phyloP scores from a whole-genome alignment of 2,888 invertebrate genomes.

The Dolomedes plantarius region DNA sequence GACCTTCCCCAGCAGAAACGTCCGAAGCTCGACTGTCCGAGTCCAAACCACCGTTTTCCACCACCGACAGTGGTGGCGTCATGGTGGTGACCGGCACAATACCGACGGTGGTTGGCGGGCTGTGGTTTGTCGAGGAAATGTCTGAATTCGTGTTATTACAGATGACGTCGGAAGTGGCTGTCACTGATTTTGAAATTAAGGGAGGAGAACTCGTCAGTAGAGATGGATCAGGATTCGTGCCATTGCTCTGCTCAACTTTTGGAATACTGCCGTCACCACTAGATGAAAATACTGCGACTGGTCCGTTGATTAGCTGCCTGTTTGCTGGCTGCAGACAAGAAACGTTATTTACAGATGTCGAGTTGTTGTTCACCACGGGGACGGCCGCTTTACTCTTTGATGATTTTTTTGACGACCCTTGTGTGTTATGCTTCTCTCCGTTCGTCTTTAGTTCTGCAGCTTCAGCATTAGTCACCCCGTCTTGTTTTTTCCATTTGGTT shows the following conservation, averaged over 20 bases:
- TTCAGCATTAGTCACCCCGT: constrained; percentile 92
- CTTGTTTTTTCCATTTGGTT: constrained; percentile 92
- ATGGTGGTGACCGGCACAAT: constrained; percentile 56
- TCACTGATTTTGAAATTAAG: constrained; percentile 23
- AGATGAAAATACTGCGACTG: not conserved
- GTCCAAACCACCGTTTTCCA: constrained; percentile 47
- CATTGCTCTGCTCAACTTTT: constrained; percentile 22
- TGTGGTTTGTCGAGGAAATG: constrained; percentile 32
- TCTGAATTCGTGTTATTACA: constrained; percentile 55
- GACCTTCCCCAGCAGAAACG: constrained; percentile 68
- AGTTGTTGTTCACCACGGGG: constrained; percentile 9
- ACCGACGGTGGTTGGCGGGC: constrained; percentile 19
- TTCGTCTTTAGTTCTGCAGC: constrained; percentile 82
- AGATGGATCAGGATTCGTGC: constrained; percentile 13
- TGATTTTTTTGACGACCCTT: constrained; percentile 30
- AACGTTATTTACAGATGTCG: not conserved
- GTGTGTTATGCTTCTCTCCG: constrained; percentile 44
- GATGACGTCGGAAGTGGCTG: constrained; percentile 22
- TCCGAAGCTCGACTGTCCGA: constrained; percentile 68
- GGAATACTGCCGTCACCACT: constrained; percentile 11
- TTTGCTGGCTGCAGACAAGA: constrained; percentile 25
- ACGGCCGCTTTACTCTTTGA: constrained; percentile 43
- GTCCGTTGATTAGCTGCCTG: constrained; percentile 41
- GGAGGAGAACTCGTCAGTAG: constrained; percentile 17
- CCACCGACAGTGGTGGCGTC: constrained; percentile 63